Base-by-base conservation (phyloP, 2,113 vertebrate species). In the Prunella fulvescens region DNA sequence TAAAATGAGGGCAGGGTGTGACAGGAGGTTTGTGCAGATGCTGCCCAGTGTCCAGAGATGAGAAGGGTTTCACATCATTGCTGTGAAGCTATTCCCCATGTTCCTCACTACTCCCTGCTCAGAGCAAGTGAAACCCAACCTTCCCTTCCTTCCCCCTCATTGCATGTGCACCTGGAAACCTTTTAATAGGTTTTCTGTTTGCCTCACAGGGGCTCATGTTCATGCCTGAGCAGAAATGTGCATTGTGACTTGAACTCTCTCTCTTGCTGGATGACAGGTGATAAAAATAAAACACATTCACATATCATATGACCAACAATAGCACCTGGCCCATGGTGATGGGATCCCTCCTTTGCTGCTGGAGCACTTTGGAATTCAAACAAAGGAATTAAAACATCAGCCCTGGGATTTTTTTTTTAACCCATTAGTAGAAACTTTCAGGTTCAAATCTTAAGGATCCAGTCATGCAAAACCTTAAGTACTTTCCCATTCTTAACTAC, bases 161-260 rank as follows among this genome's bases (percentile, higher is more conserved):
- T 92, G 81, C 58, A 57, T 12, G 79, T 14, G 84, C 96, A 97
- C 94, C 96, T 96, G 95, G 91, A 93, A 95, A 79, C 67, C 94
- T 91, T 95, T 95, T 96, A 96, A 92, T 76, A 76, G 91, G 57
- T 85, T 95, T 95, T 95, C 87, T 95, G 94, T 95, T 95, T 91
- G 93, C 93, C 90, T 95, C 94, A 95, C 87, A 94, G 87, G 79
- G 93, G 93, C 91, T 96, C 84, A 14, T n/a, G 79, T 95, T 97
- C 94, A 60, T 95, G 95, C 73, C 95, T 89, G 84, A 86, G 91
- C 85, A 95, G 87, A 92, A 92, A 77, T 6, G 50, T 47, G 90
- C 87, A 87, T 89, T 95, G 91, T 76, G 93, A 80, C 84, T 95
- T 86, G 87, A 95, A 80, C 71, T 82, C 66, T 66, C 81, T 94